Evolutionary conservation across 2,797 vertebrate species (phyloP), one percentile per base, ranked within the genome.

Genomic region (Arctocebus calabarensis): DNA sequence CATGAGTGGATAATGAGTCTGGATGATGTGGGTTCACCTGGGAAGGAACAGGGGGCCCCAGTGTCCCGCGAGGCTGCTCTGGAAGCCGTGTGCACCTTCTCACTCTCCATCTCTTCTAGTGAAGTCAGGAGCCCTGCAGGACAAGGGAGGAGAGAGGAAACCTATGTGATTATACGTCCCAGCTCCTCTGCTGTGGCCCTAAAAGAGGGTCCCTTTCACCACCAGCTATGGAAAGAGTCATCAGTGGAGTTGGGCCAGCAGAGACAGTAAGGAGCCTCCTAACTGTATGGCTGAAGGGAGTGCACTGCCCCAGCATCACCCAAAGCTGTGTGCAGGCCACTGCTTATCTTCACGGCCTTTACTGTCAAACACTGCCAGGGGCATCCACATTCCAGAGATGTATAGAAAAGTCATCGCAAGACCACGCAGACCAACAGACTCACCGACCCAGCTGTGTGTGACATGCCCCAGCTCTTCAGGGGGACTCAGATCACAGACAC

Each of bases 101-200:
- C 27, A 20, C 27, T 7, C 2, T 59, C n/a, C 1, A 79, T 17
- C 0, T 25, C 71, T 23, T 32, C 8, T 29, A 13, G 9, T 3
- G 78, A 75, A 61, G n/a, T 55, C 23, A 6, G 0, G 1, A 5
- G 4, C 19, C 25, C 13, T 25, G 19, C 10, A 0, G 23, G 12
- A 79, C 23, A 82, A 84, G 7, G 27, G 48, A 40, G 2, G 22
- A 73, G 27, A 13, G 10, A 40, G 68, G 62, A 88, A 3, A 6
- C 32, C 55, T 32, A 3, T 19, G 25, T 17, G 25, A 40, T 6
- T 52, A 32, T 0, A 0, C 37, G 12, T 23, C 29, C 19, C 19
- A 14, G 17, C 11, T 34, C 19, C n/a, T 84, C 40, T 27, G 43
- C 59, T 57, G 0, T 16, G 48, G 20, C 11, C n/a, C 32, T 83